A percentile compares a stretch with the other conserved stretches of the same genome.
Evolutionary conservation across 2,797 vertebrate species (phyloP).

Genomic region (Megaceryle alcyon): DNA sequence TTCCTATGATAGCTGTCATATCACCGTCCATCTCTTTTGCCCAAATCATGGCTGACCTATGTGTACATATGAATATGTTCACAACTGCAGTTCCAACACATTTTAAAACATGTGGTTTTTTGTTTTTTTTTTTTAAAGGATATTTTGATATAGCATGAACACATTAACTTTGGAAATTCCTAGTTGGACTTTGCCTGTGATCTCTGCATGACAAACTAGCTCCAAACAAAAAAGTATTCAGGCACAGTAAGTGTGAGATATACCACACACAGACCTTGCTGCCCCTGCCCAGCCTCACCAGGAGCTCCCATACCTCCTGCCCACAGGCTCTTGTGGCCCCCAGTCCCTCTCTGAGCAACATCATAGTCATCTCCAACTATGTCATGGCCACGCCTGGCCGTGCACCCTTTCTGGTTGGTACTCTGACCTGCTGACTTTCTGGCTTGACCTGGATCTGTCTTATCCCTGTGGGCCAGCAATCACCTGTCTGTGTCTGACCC

Average conservation of each 20-base stretch:
- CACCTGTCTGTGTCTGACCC: background rate
- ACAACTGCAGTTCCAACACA: background rate
- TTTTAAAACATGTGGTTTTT: background rate
- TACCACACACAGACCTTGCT: background rate
- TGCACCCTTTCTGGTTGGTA: background rate
- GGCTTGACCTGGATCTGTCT: background rate
- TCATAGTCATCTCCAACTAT: background rate
- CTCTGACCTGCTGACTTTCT: background rate
- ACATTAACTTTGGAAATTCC: background rate
- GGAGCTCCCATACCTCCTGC: background rate
- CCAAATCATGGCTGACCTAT: background rate
- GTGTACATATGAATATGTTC: background rate
- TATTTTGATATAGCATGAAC: background rate
- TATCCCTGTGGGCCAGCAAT: rapidly evolving
- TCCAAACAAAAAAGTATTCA: background rate
- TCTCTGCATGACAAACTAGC: background rate
- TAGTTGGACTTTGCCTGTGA: background rate
- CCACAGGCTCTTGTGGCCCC: background rate
- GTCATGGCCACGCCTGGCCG: background rate
- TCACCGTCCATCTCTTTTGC: background rate
- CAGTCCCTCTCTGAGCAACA: background rate
- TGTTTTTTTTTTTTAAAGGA: background rate
- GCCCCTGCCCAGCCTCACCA: background rate
- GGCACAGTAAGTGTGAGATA: background rate
- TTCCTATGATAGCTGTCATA: background rate